Base-by-base conservation (phyloP, 1,140 invertebrate genomes). In the Rhopalosiphum padi region DNA sequence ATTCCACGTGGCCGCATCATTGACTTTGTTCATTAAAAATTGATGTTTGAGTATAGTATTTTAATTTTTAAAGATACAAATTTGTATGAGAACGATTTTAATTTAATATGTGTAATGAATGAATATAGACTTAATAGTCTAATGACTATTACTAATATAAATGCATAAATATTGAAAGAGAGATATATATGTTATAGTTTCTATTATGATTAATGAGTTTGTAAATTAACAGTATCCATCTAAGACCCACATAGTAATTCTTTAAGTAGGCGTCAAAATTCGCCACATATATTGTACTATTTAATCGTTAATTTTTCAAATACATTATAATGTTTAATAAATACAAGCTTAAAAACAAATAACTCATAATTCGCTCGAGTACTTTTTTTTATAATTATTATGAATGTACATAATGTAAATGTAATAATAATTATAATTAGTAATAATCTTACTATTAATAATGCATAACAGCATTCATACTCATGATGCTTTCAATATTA, bases 181-280 rank as follows among this genome's bases (percentile, higher is more conserved):
- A 9, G 60, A 68, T 1, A 23, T 15, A 37, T 15, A 87, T 30
- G 15, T 48, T 46, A 46, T 9, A 18, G 8, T 37, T 37, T n/a
- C n/a, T 88, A 88, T 43, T 88, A 51, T 46, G 87, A 88, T 89
- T 51, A 51, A 89, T 53, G 87, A 89, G 48, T 35, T 53, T 89
- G 87, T 89, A 89, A 77, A 88, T 88, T 30, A 88, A 41, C 83
- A 46, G 15, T n/a, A 77, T 15, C 30, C 60, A 60, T 60, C 11
- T 60, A 86, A 86, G 41, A 86, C 83, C 23, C 41, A 46, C 25
- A 25, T 46, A 86, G 37, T 86, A 41, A 86, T 86, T 86, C 41
- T 41, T 86, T 43, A 43, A 43, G 83, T 30, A 43, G 30, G 25
- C 15, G 60, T 77, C 60, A 77, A 77, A 77, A 77, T 77, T 77